Evolutionary conservation across 1,140 invertebrate species (phyloP), one percentile per base, ranked within the genome.

Genomic region (Lasioglossum albipes): DNA sequence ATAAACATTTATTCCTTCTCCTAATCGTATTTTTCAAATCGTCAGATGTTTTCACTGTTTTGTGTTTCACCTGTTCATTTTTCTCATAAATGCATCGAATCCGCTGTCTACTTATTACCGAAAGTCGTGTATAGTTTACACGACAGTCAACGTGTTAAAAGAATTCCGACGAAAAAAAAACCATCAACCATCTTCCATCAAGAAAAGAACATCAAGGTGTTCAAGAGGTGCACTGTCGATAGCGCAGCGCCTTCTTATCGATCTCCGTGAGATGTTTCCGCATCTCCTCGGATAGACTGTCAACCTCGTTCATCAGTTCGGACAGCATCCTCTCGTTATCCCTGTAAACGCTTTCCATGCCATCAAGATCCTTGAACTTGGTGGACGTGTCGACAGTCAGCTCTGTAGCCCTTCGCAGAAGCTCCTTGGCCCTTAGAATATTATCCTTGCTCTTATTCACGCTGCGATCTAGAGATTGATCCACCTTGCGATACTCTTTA

Each of bases 401-500:
- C 82, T 96, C 95, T 66, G 95, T 96, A 4, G 97, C 97, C 79
- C 95, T 93, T 79, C 96, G 95, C 42, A 97, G 93, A 31, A 98
- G 91, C 45, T 94, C 91, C 84, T 97, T 95, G 9, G 97, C 97
- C 80, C 96, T 94, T 72, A 95, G 94, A 83, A 97, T 95, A 0
- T 97, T 95, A 5, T 92, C 94, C 68, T 95, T 95, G 49, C 96
- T 96, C 68, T 94, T 93, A 76, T 93, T 93, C 7, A 95, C 94
- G 80, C 96, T 95, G 22, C 94, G 89, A 27, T 95, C 94, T 22
- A 97, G 88, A 16, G 93, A 93, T 31, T 94, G 90, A 52, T 94
- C 93, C 16, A 96, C 95, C 68, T 92, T 88, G n/a, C 94, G 92
- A 85, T 97, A 96, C 27, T 95, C 93, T 7, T 85, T 89, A 41